Evolutionary conservation across 2,113 vertebrate species (phyloP), one percentile per base, ranked within the genome.

Genomic region (Pomatostomus ruficeps): DNA sequence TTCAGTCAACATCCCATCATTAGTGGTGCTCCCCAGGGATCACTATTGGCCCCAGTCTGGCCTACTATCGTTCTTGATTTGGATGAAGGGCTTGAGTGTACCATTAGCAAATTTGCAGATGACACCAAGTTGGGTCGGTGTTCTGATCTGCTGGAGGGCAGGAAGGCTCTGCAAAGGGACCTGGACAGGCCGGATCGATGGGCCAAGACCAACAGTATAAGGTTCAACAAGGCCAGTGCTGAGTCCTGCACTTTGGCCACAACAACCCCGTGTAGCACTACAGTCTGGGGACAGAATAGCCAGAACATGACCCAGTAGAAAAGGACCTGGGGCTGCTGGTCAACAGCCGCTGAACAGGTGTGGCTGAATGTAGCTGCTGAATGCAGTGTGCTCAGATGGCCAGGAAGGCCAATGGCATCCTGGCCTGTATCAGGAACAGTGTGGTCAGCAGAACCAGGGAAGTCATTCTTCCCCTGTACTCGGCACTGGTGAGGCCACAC

Each of bases 81-180:
- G 19, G 28, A 81, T 59, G 52, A 73, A 12, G 24, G 23, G 23
- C 11, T 51, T n/a, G 19, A 45, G 23, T 14, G 19, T 10, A 38
- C 12, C 16, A 43, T 25, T 14, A 88, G 20, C 11, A 66, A 66
- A 66, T 66, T 6, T 29, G 15, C 26, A 38, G 38, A 51, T 0
- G 3, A 28, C 36, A 58, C 11, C 67, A 45, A 38, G 15, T 0
- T 66, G 45, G 23, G 28, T 8, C 1, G 1, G 6, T 16, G 33
- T 24, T 49, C n/a, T 18, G 25, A 51, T 28, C 51, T 81, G 24
- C 1, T 20, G 45, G 23, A 58, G 10, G 23, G 33, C 4, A 72
- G 51, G 31, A 23, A 33, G 19, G 26, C 33, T 73, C 59, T 43
- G 15, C 28, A 66, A 26, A 88, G 19, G 23, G 36, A 49, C 12